These are phyloP conservation scores for Thelaira solivaga DNA, from an alignment of 2,888 invertebrate species.

Conservation along the genomic window DNA sequence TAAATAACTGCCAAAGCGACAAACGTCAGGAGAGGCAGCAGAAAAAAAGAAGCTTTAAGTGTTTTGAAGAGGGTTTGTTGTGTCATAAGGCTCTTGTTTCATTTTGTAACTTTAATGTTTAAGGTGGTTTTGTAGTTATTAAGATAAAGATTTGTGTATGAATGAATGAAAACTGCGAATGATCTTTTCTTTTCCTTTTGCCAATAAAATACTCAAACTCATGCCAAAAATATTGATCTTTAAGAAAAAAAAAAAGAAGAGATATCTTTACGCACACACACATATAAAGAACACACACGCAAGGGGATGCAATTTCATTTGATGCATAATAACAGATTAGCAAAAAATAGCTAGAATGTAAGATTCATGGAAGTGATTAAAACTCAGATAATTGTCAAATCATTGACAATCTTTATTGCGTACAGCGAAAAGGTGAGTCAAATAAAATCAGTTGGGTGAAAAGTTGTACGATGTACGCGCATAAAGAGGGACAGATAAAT, in stretches of 20 bases:
- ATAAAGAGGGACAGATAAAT: neutral
- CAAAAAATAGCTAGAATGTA: slow-evolving; percentile 41
- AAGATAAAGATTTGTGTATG: slow-evolving; percentile 51
- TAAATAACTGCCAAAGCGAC: slow-evolving; percentile 17
- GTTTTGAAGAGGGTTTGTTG: slow-evolving; percentile 42
- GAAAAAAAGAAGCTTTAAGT: slow-evolving; percentile 29
- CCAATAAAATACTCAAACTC: slow-evolving; percentile 19
- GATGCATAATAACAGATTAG: slow-evolving; percentile 54
- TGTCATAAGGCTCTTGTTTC: slow-evolving; percentile 56
- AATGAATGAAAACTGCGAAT: slow-evolving; percentile 39
- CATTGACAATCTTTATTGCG: slow-evolving; percentile 45
- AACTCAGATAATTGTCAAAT: slow-evolving; percentile 54
- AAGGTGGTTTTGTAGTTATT: slow-evolving; percentile 49
- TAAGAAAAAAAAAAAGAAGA: neutral
- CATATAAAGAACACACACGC: neutral
- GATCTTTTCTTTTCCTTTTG: neutral
- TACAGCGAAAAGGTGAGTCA: slow-evolving; percentile 26
- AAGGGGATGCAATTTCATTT: slow-evolving; percentile 51
- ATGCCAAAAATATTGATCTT: slow-evolving; percentile 11
- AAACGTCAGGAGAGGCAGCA: neutral
- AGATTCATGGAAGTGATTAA: slow-evolving; percentile 55
- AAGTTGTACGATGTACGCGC: neutral
- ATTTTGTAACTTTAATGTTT: slow-evolving; percentile 53
- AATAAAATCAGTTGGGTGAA: neutral
- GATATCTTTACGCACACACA: neutral